Base-by-base conservation (phyloP, 2,888 invertebrate species). In the Dastarcus helophoroides region DNA sequence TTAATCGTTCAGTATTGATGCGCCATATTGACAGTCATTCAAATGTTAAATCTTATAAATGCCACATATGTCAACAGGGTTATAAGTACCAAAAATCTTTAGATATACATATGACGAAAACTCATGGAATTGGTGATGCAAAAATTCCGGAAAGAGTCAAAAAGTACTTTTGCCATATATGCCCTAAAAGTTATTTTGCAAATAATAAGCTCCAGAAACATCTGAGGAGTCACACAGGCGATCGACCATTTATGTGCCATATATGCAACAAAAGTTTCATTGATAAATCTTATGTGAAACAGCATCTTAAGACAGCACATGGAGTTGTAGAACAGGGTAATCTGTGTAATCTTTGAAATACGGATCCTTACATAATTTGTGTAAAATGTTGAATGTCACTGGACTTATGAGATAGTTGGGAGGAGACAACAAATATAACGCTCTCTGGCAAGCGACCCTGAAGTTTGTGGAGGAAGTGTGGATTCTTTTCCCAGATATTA, bases 201-300 rank as follows among this genome's bases (percentile, higher is more conserved):
- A 54, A 54, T 30, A 52, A 51, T 32, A 55, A 54, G 17, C 36
- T 57, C 22, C 50, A 57, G 28, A 56, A 53, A 35, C 57, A 57
- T 35, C 43, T 55, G 12, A 33, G 54, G 14, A 50, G 48, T 3
- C 56, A 55, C 33, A 50, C 51, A 2, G 54, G 54, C 0, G 53
- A 54, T 14, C 35, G 47, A 24, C 54, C 54, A 2, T 56, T 53
- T 31, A 39, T 41, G n/a, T 56, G 56, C 37, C 40, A 48, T 4
- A 36, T 45, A 31, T 56, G 56, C 36, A 44, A 50, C 7, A 56
- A 54, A 29, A 38, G 47, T 27, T 56, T 56, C 33, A 68, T 50
- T 8, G 69, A 69, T 42, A 66, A 70, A 39, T 67, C 64, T 0
- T 71, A 71, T 37, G 62, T 69, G 11, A 64, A 66, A 11, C 52